A percentile compares a stretch with the other conserved stretches of the same genome.
These are phyloP conservation scores for Tretioscincus oriximinensis DNA, from an alignment of 2,113 vertebrate species.

Conservation along the genomic window DNA sequence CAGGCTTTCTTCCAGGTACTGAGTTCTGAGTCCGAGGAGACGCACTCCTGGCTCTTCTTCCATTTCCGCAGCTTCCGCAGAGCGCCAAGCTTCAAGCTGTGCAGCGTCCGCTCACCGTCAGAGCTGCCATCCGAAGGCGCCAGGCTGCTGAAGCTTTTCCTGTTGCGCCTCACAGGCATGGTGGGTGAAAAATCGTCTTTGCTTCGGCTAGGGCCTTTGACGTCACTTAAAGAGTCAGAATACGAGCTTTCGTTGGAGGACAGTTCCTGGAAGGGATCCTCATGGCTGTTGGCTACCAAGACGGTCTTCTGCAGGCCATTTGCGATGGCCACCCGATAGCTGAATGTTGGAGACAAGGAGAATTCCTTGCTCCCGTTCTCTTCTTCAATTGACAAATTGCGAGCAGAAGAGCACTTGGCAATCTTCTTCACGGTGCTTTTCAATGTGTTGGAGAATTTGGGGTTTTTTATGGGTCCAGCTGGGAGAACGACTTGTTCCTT, in stretches of 20 bases:
- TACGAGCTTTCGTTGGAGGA: constrained; percentile 88
- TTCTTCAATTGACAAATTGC: constrained; percentile 86
- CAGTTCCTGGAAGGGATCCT: constrained; percentile 81
- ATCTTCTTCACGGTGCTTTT: constrained; percentile 94
- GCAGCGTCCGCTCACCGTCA: constrained; percentile 92
- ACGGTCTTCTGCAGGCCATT: constrained; percentile 88
- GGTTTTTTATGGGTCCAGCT: constrained; percentile 79
- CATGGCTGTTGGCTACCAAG: constrained; percentile 78
- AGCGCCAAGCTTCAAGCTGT: constrained; percentile 89
- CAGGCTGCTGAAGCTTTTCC: constrained; percentile 94
- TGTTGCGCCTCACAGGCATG: constrained; percentile 94
- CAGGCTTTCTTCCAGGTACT: constrained; percentile 92
- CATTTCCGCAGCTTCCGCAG: constrained; percentile 92
- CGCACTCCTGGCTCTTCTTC: constrained; percentile 98
- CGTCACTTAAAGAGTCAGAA: constrained; percentile 86
- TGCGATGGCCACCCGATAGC: constrained; percentile 95
- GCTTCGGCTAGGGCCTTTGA: constrained; percentile 77
- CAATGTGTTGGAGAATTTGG: constrained; percentile 86
- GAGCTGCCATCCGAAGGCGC: constrained; percentile 96
- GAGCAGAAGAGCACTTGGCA: constrained; percentile 88
- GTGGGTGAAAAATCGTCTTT: constrained; percentile 79
- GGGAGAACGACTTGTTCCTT: constrained; percentile 82
- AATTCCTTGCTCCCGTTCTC: constrained; percentile 83
- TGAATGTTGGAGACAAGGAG: constrained; percentile 95
- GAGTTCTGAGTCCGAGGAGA: constrained; percentile 93